Evolutionary conservation across 2,888 invertebrate species (phyloP), one percentile per base, ranked within the genome.

Genomic region (Drosophila atripex): DNA sequence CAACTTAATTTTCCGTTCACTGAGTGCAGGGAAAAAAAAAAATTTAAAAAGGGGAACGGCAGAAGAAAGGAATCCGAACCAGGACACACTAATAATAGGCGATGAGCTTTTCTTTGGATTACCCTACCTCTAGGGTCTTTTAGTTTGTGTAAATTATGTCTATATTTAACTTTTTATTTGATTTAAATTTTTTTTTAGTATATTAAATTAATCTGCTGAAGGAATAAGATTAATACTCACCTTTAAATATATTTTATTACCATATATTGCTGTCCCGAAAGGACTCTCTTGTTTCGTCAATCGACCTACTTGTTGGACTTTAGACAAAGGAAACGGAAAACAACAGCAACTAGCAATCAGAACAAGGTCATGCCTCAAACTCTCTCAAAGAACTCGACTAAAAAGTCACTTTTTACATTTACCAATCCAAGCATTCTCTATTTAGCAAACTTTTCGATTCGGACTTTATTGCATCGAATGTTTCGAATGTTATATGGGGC

Each of bases 1-100:
- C 75, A 86, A 86, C 84, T 86, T 80, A 65, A 86, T 80, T 86
- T 80, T 80, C 65, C 54, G 50, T 65, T 70, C 65, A 59, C 43
- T 50, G 65, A 35, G 47, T 41, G 23, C 64, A 39, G 28, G 55
- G n/a, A n/a, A 16, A 63, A 41, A 46, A 16, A 43, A 41, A 18
- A 47, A 78, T 61, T 43, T 45, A 61, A 43, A 8, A 18, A 46
- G 28, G 25, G 21, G 21, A 32, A 28, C 39, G n/a, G 23, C 16
- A 28, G 28, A 75, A 56, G 39, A 58, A 49, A 54, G 51, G 47
- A 38, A 59, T 50, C 49, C 35, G 60, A 80, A 72, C 53, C 66
- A 72, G 87, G 87, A 61, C 87, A 82, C 45, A 60, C 82, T 73
- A 80, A 86, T 78, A 76, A 68, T 53, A 30, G 38, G 30, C 70